Evolutionary conservation across 2,113 vertebrate species (phyloP).

Genomic region (Halcyon malimbica): DNA sequence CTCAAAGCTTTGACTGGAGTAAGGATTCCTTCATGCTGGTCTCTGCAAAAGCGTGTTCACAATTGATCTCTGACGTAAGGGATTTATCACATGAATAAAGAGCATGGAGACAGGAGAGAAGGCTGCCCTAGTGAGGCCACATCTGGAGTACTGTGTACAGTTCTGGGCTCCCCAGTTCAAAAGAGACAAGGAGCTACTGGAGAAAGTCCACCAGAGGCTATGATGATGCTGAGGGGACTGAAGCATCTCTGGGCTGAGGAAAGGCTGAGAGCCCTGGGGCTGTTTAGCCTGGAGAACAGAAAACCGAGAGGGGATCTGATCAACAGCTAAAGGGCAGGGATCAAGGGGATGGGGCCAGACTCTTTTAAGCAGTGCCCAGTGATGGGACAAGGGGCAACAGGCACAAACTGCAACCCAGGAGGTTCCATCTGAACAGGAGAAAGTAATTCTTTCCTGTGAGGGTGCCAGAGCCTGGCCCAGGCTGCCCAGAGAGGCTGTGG

Average conservation of each 20-base stretch:
- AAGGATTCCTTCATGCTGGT: background rate
- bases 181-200: background rate
- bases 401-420: background rate
- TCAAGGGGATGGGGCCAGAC: background rate
- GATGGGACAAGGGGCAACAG: background rate
- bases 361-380: background rate
- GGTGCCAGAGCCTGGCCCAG: background rate
- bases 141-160: background rate
- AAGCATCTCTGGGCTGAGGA: background rate
- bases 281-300: background rate
- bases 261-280: background rate
- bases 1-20: background rate
- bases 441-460: background rate
- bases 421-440: background rate
- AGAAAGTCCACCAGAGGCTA: background rate
- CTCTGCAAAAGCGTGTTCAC: background rate
- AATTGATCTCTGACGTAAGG: background rate
- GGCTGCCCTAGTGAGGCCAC: background rate
- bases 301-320: background rate
- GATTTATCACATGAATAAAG: background rate
- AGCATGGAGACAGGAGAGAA: background rate
- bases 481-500: background rate
- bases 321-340: background rate
- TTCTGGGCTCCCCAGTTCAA: background rate
- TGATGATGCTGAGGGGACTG: background rate